These are phyloP conservation scores for Cartodere bifasciata DNA, from an alignment of 2,888 invertebrate species.

Conservation along the genomic window DNA sequence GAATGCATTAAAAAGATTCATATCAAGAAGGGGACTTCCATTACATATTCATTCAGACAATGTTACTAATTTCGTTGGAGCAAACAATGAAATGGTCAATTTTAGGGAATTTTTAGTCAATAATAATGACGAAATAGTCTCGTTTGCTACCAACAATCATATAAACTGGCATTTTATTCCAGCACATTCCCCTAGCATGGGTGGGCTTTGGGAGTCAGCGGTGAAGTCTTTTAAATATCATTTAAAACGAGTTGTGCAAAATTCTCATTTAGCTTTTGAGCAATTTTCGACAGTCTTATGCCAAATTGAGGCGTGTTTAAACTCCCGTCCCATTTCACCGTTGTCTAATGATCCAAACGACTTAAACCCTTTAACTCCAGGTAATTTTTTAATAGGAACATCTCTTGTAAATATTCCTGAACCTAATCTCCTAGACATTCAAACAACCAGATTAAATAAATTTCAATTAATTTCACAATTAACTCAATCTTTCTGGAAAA, in stretches of 20 bases:
- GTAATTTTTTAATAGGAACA: conserved; percentile 22
- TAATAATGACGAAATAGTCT: conserved; percentile 1
- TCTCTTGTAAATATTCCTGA: conserved; percentile 16
- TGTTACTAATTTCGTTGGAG: conserved; percentile 8
- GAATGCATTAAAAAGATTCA: conserved; percentile 7
- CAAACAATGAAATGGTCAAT: conserved; percentile 7
- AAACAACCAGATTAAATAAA: conserved; percentile 14
- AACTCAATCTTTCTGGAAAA: conserved; percentile 19
- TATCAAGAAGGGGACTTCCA: conserved; percentile 7
- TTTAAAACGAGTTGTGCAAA: conserved; percentile 19
- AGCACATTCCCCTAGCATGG: conserved; percentile 22
- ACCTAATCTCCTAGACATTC: conserved; percentile 12
- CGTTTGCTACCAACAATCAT: conserved; percentile 4
- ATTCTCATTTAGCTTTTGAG: conserved; percentile 20
- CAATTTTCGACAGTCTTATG: conserved; percentile 21
- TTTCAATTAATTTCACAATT: conserved; percentile 19
- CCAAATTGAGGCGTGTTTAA: conserved; percentile 25
- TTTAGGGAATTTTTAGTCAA: conserved; percentile 8
- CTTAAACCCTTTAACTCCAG: conserved; percentile 19
- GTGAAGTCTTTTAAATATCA: conserved; percentile 25
- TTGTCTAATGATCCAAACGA: conserved; percentile 21
- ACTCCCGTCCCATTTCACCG: conserved; percentile 24
- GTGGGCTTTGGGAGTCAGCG: conserved; percentile 27
- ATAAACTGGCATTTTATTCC: conserved; percentile 23
- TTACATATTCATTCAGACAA: conserved; percentile 8